Evolutionary conservation across 2,888 invertebrate genomes (phyloP).

Genomic region (Phlogophora meticulosa): DNA sequence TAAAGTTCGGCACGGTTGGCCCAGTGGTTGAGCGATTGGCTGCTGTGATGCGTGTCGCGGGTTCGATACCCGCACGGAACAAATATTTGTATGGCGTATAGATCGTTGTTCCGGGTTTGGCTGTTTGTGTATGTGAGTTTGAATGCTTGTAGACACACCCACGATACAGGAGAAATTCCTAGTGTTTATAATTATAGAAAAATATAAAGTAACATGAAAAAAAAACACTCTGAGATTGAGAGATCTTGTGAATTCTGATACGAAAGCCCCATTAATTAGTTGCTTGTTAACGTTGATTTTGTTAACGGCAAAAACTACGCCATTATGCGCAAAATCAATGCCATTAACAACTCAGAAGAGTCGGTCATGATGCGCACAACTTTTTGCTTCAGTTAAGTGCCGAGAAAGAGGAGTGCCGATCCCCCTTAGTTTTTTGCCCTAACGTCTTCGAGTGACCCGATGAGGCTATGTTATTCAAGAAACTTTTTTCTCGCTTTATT

Average conservation of each 20-base stretch:
- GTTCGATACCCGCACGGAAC: too few relatives aligned
- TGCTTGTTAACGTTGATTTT: slow-evolving; percentile 10
- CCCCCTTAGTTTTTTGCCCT: slow-evolving; percentile 26
- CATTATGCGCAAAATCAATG: slow-evolving; percentile 1
- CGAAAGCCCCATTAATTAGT: background rate
- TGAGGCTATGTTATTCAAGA: slow-evolving; percentile 12
- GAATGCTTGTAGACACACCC: too few relatives aligned
- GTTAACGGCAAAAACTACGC: background rate
- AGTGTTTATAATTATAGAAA: too few relatives aligned
- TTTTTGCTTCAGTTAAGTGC: slow-evolving; percentile 30
- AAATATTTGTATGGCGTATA: too few relatives aligned
- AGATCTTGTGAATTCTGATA: background rate
- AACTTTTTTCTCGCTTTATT: slow-evolving; percentile 24
- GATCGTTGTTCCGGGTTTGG: too few relatives aligned
- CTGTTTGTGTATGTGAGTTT: too few relatives aligned
- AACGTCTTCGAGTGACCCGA: background rate
- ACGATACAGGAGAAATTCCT: too few relatives aligned
- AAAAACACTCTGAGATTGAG: too few relatives aligned
- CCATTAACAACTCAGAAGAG: slow-evolving; percentile 7
- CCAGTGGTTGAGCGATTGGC: too few relatives aligned
- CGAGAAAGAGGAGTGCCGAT: slow-evolving; percentile 32
- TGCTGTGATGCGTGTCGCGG: too few relatives aligned
- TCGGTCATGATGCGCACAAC: slow-evolving; percentile 6
- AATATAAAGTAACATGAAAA: too few relatives aligned
- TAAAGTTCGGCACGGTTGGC: too few relatives aligned